Evolutionary conservation across 2,113 vertebrate genomes (phyloP).

Genomic region (Pionites leucogaster): DNA sequence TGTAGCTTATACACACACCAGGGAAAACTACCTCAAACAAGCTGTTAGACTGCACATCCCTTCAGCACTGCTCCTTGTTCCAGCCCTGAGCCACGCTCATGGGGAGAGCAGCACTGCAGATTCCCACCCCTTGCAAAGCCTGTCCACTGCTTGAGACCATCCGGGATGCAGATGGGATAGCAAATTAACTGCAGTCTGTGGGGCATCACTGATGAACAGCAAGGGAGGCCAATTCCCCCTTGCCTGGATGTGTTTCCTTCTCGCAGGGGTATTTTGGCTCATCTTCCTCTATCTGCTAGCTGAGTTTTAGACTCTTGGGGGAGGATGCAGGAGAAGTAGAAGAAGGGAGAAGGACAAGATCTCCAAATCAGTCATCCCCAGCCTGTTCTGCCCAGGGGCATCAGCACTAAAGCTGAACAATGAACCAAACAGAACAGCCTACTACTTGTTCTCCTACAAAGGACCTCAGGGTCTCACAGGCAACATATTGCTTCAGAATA

Average conservation of each 20-base stretch:
- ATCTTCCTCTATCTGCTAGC: neutral
- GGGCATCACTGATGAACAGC: neutral
- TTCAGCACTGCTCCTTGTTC: neutral
- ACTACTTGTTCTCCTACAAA: neutral
- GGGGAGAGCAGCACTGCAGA: neutral
- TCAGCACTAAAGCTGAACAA: neutral
- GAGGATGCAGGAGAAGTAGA: neutral
- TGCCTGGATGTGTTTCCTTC: neutral
- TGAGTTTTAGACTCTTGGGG: neutral
- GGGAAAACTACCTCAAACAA: neutral
- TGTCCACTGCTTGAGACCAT: neutral
- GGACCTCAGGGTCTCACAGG: neutral
- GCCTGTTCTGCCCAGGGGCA: neutral
- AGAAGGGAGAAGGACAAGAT: neutral
- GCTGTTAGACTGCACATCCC: neutral
- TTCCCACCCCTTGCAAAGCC: neutral
- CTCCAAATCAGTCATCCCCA: fast-evolving
- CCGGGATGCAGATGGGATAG: neutral
- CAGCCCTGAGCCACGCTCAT: neutral
- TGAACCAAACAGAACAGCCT: neutral
- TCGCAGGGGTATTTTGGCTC: neutral
- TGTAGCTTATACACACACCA: neutral
- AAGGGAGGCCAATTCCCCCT: neutral
- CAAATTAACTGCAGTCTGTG: neutral
- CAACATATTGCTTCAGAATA: neutral